phyloP scores from a whole-genome alignment of 2,113 vertebrate species.

The Numida meleagris region DNA sequence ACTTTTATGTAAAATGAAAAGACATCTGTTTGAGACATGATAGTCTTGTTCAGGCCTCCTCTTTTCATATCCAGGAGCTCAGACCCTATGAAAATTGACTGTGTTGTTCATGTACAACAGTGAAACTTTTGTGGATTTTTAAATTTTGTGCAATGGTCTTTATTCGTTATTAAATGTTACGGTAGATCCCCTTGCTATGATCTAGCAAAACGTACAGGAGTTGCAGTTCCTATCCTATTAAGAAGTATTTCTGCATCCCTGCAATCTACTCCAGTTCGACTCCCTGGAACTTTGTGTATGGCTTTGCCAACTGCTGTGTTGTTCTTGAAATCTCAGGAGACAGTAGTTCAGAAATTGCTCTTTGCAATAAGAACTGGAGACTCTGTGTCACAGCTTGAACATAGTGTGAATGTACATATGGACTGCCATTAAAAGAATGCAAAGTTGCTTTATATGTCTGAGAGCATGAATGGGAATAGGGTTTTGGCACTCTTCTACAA shows the following conservation, averaged over 20 bases:
- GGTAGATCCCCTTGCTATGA: not conserved
- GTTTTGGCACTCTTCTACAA: not conserved
- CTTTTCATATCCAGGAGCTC: not conserved
- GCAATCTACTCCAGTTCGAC: not conserved
- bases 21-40: not conserved
- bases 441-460: not conserved
- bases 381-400: not conserved
- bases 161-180: not conserved
- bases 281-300: not conserved
- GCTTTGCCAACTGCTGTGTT: not conserved
- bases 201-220: not conserved
- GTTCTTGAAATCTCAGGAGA: not conserved
- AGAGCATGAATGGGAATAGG: not conserved
- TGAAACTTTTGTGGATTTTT: not conserved
- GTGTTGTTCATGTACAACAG: not conserved
- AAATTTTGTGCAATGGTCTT: not conserved
- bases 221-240: not conserved
- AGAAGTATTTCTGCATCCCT: not conserved
- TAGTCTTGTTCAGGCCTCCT: not conserved
- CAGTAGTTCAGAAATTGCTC: not conserved
- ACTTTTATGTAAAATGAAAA: not conserved
- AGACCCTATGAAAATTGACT: not conserved
- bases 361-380: not conserved
- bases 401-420: rapidly evolving
- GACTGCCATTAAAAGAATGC: not conserved